Conservation (phyloP, 2,888 invertebrate species). For the Xestia c-nigrum region DNA sequence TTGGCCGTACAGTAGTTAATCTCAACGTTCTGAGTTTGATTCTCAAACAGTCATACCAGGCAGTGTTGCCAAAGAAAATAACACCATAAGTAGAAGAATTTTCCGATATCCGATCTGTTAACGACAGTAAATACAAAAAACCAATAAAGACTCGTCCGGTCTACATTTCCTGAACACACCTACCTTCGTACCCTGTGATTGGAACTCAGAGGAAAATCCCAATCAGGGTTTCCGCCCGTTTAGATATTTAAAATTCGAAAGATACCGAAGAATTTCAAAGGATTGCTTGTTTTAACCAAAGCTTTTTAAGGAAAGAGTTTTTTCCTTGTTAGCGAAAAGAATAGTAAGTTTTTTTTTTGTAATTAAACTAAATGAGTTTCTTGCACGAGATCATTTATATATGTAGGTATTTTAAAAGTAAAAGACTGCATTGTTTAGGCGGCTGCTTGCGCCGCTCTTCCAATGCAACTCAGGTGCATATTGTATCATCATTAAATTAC, state of each 20-base stretch:
- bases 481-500: too few relatives aligned
- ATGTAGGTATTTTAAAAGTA: too few relatives aligned
- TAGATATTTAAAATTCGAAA: neutral
- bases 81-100: neutral
- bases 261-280: neutral
- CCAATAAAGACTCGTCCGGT: neutral
- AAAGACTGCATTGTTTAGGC: too few relatives aligned
- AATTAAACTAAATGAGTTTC: neutral
- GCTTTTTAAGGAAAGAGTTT: neutral
- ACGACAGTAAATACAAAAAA: neutral
- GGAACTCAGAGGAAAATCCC: constrained; percentile 17
- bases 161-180: constrained; percentile 24
- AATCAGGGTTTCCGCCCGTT: constrained; percentile 12
- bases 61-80: neutral
- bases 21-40: neutral
- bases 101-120: neutral
- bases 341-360: neutral
- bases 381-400: neutral
- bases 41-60: neutral
- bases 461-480: too few relatives aligned
- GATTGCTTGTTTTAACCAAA: neutral
- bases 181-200: constrained; percentile 9
- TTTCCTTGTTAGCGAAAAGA: neutral
- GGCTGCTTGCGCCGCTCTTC: too few relatives aligned
- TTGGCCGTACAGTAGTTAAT: neutral